These are phyloP conservation scores for Agrochola litura DNA, from an alignment of 2,888 invertebrate genomes.

Conservation along the genomic window DNA sequence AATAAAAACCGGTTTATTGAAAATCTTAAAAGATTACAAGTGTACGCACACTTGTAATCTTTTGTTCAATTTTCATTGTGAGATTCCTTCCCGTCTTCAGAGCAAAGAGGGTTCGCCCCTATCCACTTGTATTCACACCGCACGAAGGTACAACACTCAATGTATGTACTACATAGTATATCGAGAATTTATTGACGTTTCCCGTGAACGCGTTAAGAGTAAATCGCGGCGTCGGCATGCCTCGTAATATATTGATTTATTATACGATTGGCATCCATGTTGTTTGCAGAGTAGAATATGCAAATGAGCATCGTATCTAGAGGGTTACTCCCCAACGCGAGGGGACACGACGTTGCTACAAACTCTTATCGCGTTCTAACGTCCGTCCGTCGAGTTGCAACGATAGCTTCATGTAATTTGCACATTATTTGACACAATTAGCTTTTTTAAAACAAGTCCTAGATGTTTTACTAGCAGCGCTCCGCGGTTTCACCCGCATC, in stretches of 20 bases:
- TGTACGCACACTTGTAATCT: slow-evolving; percentile 12
- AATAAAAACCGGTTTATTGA: slow-evolving; percentile 26
- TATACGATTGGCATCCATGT: slow-evolving; percentile 40
- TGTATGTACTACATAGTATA: slow-evolving; percentile 29
- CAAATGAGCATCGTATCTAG: slow-evolving; percentile 35
- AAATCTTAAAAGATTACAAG: slow-evolving; percentile 42
- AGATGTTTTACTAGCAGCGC: neutral
- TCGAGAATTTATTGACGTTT: slow-evolving; percentile 48
- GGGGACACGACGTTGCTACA: slow-evolving; percentile 25
- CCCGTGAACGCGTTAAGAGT: slow-evolving; percentile 41
- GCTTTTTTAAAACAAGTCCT: neutral
- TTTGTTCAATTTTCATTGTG: slow-evolving; percentile 42
- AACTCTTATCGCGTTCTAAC: slow-evolving; percentile 34
- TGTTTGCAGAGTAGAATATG: slow-evolving; percentile 47
- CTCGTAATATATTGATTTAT: slow-evolving; percentile 57
- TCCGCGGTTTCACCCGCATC: too few relatives aligned
- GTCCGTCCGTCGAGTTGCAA: slow-evolving; percentile 29
- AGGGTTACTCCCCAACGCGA: slow-evolving; percentile 39
- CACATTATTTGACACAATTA: slow-evolving; percentile 7
- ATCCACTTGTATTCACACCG: slow-evolving; percentile 36
- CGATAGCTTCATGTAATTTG: slow-evolving; percentile 17
- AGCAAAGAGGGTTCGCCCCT: slow-evolving; percentile 51
- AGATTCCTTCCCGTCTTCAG: neutral
- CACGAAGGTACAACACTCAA: slow-evolving; percentile 23
- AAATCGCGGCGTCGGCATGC: slow-evolving; percentile 35